A percentile compares a stretch with the other conserved stretches of the same genome.
Conservation (phyloP, 2,888 invertebrate species). For the Napeogenes inachia region DNA sequence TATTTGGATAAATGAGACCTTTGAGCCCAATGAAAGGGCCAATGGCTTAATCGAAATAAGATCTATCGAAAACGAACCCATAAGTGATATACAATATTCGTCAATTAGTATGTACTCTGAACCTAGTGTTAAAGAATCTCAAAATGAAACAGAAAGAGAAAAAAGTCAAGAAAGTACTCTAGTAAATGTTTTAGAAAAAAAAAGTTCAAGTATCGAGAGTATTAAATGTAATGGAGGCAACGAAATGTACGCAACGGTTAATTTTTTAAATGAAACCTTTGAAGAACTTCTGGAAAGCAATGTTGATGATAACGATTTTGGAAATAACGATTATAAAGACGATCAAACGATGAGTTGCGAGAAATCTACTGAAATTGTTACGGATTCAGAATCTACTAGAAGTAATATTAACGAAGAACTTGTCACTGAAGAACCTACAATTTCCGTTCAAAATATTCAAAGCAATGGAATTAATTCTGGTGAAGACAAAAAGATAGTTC, state of each 20-base stretch:
- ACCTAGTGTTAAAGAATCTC: slow-evolving; percentile 6
- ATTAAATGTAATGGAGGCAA: slow-evolving; percentile 51
- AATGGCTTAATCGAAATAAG: slow-evolving; percentile 28
- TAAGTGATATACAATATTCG: slow-evolving; percentile 1
- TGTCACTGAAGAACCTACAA: neutral
- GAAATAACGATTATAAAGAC: slow-evolving; percentile 44
- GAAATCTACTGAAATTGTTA: slow-evolving; percentile 20
- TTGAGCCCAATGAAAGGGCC: slow-evolving; percentile 21
- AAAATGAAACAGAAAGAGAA: slow-evolving; percentile 6
- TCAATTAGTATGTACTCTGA: slow-evolving; percentile 1
- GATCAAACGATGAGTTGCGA: slow-evolving; percentile 39
- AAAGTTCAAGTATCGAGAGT: slow-evolving; percentile 20
- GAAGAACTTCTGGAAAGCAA: slow-evolving; percentile 70
- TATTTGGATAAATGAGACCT: slow-evolving; percentile 24
- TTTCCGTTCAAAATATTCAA: neutral
- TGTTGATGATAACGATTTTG: slow-evolving; percentile 61
- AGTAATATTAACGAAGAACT: slow-evolving; percentile 9
- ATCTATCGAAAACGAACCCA: slow-evolving; percentile 8
- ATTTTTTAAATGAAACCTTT: slow-evolving; percentile 62
- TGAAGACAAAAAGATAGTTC: slow-evolving; percentile 41
- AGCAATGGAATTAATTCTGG: slow-evolving; percentile 28
- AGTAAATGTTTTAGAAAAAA: slow-evolving; percentile 11
- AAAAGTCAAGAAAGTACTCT: slow-evolving; percentile 14
- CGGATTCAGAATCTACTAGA: slow-evolving; percentile 19
- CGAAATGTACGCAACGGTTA: slow-evolving; percentile 59